Conservation (phyloP, 2,113 vertebrate species). For the Delphinus delphis region DNA sequence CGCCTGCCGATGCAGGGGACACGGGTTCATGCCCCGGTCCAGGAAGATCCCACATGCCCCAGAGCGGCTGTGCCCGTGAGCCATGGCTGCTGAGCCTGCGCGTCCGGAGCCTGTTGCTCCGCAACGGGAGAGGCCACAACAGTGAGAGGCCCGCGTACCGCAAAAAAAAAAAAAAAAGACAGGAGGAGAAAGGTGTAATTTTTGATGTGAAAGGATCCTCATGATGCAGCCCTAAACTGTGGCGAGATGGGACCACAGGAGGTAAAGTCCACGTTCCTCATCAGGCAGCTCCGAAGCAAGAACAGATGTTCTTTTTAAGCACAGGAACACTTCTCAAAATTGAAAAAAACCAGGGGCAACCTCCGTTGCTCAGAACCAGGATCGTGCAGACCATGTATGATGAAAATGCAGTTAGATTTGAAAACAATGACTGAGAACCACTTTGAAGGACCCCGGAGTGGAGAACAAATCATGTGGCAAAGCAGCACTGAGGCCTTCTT, state of each 20-base stretch:
- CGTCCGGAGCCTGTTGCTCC: too few species aligned
- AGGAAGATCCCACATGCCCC: too few species aligned
- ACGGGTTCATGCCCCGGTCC: too few species aligned
- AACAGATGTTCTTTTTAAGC: neutral
- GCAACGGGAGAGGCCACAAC: too few species aligned
- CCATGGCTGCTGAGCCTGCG: too few species aligned
- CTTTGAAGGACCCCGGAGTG: neutral
- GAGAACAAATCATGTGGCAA: neutral
- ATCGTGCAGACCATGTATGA: neutral
- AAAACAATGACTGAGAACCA: neutral
- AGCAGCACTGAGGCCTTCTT: neutral
- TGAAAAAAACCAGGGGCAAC: neutral
- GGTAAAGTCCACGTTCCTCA: neutral
- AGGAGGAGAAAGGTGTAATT: neutral
- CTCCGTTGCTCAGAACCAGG: neutral
- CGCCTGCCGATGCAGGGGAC: too few species aligned
- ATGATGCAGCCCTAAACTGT: neutral
- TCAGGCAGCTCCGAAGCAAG: neutral
- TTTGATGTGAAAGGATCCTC: neutral
- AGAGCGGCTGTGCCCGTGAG: too few species aligned
- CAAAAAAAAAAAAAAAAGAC: too few species aligned
- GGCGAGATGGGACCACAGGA: fast-evolving
- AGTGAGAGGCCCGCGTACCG: too few species aligned
- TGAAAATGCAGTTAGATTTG: neutral
- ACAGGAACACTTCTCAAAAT: neutral